These are phyloP conservation scores for Antitype chi DNA, from an alignment of 2,888 invertebrate genomes.

Conservation along the genomic window DNA sequence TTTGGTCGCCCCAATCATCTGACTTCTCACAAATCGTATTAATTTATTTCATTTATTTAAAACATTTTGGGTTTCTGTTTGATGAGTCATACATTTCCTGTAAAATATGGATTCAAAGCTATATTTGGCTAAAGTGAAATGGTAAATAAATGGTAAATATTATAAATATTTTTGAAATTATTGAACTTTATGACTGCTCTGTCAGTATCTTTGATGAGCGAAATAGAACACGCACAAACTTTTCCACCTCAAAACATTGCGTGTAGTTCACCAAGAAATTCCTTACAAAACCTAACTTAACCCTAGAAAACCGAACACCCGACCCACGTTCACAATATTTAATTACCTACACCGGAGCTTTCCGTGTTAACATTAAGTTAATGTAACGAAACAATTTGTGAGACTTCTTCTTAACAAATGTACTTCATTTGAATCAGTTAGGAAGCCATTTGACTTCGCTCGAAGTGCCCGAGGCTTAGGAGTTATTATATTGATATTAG, in stretches of 20 bases:
- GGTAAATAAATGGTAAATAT: no score
- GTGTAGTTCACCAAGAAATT: neutral
- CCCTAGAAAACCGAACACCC: conserved; percentile 18
- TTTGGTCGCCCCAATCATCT: no score
- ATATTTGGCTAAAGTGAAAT: no score
- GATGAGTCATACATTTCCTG: no score
- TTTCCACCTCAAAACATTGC: neutral
- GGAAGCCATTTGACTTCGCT: conserved; percentile 58
- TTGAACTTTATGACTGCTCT: no score
- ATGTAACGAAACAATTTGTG: conserved; percentile 75
- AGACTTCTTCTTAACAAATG: conserved; percentile 66
- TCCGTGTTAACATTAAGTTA: conserved; percentile 71
- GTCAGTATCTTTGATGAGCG: no score
- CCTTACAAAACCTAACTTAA: conserved; percentile 1
- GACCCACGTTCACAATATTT: conserved; percentile 54
- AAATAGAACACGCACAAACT: neutral
- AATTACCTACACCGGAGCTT: conserved; percentile 60
- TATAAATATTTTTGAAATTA: no score
- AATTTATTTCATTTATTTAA: no score
- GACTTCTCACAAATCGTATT: no score
- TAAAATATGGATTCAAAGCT: no score
- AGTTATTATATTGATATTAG: conserved; percentile 74
- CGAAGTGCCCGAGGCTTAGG: conserved; percentile 53
- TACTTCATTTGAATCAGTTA: conserved; percentile 76
- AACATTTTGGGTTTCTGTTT: no score